Base-by-base conservation (phyloP, 2,888 invertebrate genomes). In the Lasioglossum figueresi region DNA sequence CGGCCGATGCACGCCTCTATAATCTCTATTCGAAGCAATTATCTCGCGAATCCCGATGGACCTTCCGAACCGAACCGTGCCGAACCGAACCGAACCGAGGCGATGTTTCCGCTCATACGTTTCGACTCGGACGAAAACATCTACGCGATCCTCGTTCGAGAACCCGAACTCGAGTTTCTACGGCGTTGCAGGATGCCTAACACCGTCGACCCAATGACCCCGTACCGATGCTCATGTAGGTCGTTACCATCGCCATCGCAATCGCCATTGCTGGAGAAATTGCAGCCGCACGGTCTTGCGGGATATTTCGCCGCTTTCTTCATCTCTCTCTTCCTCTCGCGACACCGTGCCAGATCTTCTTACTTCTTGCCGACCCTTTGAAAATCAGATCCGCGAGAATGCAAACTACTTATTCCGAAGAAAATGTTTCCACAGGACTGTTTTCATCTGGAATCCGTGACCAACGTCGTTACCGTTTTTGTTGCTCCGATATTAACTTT, bases 221-320 rank as follows among this genome's bases (percentile, higher is more conserved):
- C 88, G 82, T 86, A 71, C 63, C 84, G 63, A 68, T 75, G 89
- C 87, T 88, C 92, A 93, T 92, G 91, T 93, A 92, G 93, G 93
- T 92, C 93, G 91, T 85, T 87, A 84, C 87, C 87, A 77, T 63
- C 63, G 27, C 63, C 63, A 27, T 59, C 59, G 93, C 92, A 93
- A 91, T 85, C 86, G 83, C 87, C 87, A 77, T 83, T 76, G 66
- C 75, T 78, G 89, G 91, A 91, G 93, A 93, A 92, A 93, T 92
- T 92, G 91, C 91, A 88, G 89, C 87, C 89, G 90, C 89, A 87
- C 77, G 86, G 75, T 82, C 86, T 86, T 86, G 74, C 81, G 76
- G 40, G 52, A 45, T 68, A 19, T 71, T 45, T 52, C 68, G 73
- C 45, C 73, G 68, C 48, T 19, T 63, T 37, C 34, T 56, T 52